These are phyloP conservation scores for Carcinoscorpius rotundicauda DNA, from an alignment of 1,140 invertebrate genomes.

Conservation along the genomic window DNA sequence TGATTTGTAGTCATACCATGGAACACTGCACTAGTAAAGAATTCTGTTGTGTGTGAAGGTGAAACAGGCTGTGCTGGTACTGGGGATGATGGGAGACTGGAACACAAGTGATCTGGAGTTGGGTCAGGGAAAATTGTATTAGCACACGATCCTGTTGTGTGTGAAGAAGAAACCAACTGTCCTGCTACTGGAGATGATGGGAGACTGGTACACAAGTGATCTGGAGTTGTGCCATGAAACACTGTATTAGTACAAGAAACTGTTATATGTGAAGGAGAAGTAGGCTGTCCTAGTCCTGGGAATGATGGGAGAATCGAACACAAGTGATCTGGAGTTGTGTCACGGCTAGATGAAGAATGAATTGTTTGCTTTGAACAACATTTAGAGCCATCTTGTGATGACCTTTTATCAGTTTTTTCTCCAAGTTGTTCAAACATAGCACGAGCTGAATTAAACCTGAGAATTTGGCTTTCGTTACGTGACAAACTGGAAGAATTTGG, in stretches of 20 bases:
- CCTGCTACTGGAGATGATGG: no score
- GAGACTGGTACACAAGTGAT: no score
- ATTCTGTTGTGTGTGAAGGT: neutral
- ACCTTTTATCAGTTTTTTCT: slow-evolving; percentile 23
- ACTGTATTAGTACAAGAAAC: no score
- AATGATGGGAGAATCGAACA: slow-evolving; percentile 2
- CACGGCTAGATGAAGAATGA: no score
- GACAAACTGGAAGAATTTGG: slow-evolving; percentile 2
- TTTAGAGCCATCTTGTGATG: neutral
- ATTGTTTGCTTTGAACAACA: no score
- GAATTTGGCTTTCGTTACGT: slow-evolving; percentile 72
- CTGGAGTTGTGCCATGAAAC: no score
- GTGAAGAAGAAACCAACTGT: no score
- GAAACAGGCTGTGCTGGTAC: slow-evolving; percentile 4
- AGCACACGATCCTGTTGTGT: no score
- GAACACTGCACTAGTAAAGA: no score
- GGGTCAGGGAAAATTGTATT: no score
- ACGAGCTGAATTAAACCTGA: slow-evolving; percentile 79
- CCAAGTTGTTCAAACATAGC: slow-evolving; percentile 87
- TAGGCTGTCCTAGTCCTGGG: slow-evolving; percentile 1
- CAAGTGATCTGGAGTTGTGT: neutral
- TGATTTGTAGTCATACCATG: no score
- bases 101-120: neutral
- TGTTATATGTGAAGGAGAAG: neutral
- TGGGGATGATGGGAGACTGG: neutral